phyloP scores from a whole-genome alignment of 2,888 invertebrate species.

The Spialia ferax region DNA sequence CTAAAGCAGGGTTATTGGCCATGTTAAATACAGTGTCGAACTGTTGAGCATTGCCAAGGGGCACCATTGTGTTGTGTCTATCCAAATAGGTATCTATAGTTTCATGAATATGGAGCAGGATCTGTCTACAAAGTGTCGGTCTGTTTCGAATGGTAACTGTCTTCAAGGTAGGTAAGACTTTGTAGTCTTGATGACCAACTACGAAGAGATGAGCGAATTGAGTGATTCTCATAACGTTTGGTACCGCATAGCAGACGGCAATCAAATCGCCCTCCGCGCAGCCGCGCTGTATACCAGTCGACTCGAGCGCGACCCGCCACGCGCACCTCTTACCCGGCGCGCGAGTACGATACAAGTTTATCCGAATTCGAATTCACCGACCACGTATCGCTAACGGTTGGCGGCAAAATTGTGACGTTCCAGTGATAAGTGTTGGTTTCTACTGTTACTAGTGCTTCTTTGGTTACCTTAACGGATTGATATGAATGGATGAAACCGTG shows the following conservation, averaged over 20 bases:
- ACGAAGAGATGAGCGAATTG: constrained; percentile 66
- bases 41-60: neutral
- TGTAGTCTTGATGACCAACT: constrained; percentile 56
- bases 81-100: neutral
- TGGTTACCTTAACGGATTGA: neutral
- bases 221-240: constrained; percentile 48
- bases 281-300: constrained; percentile 62
- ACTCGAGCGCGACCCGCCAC: constrained; percentile 72
- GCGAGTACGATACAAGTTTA: constrained; percentile 55
- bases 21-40: constrained; percentile 14
- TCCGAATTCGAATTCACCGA: constrained; percentile 52
- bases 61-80: constrained; percentile 17
- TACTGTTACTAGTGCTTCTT: constrained; percentile 18
- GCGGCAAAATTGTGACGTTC: constrained; percentile 58
- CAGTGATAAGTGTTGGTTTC: constrained; percentile 57
- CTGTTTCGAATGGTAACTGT: constrained; percentile 63
- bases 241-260: constrained; percentile 34
- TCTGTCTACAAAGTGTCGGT: constrained; percentile 57
- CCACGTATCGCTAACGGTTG: constrained; percentile 53
- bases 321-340: constrained; percentile 71
- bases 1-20: constrained; percentile 36
- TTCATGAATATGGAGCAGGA: constrained; percentile 43
- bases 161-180: constrained; percentile 48
- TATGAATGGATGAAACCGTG: neutral
- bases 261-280: constrained; percentile 51